Evolutionary conservation across 2,888 invertebrate species (phyloP), one percentile per base, ranked within the genome.

Genomic region (Pseudococcus viburni): DNA sequence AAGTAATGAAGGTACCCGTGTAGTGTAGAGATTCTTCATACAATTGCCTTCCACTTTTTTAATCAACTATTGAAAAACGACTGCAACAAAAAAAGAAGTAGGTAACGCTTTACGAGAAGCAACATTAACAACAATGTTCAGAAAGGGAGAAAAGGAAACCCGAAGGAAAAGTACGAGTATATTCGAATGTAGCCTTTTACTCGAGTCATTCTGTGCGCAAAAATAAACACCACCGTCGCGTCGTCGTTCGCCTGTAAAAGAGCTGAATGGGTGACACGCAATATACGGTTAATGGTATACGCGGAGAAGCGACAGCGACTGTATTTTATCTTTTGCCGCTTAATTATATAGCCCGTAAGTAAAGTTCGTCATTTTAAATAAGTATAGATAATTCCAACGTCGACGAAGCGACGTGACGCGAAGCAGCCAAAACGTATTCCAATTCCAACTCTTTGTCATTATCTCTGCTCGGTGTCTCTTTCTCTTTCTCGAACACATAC

Each of bases 271-370:
- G 51, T 51, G 51, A 64, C 64, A 64, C 64, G 64, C 64, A 17
- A 17, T 51, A 17, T 15, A 51, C 51, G 51, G 46, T 46, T 11
- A 46, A 46, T 46, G 46, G 46, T 46, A 6, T 46, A 15, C 51
- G 51, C 51, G 5, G 51, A 12, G 51, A 51, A 1, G 17, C 51
- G 51, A 51, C 19, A 22, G 22, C 22, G 22, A 64, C 19, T 64
- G 22, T 64, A 64, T 64, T 64, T 64, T 64, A 64, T 64, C 64
- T 64, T 64, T 64, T 22, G 64, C 64, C 64, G 64, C 64, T 64
- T 64, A 64, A 64, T 64, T 64, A 64, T 64, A 64, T 64, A 22
- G 64, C 64, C 64, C 64, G 64, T 64, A 64, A 19, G 64, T 64
- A 64, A 64, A 64, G 64, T 64, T 64, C 22, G 64, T 22, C 64